Percentiles rank a stretch among this genome's conserved stretches.
Evolutionary conservation across 2,888 invertebrate genomes (phyloP).

Genomic region (Calameuta filiformis): DNA sequence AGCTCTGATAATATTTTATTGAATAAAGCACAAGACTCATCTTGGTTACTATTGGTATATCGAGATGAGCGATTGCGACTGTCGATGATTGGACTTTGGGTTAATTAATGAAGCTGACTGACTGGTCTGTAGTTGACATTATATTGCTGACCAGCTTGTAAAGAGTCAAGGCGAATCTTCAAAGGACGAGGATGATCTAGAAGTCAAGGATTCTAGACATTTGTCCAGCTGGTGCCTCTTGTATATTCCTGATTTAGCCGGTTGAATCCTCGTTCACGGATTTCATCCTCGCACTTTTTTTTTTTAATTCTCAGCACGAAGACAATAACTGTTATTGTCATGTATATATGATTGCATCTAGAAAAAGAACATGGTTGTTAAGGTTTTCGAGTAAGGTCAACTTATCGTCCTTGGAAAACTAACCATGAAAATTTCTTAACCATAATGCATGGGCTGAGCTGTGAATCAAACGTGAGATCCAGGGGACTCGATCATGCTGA

Average conservation of each 20-base stretch:
- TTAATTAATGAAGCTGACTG: neutral
- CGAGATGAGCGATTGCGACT: neutral
- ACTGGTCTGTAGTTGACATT: neutral
- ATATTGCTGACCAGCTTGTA: neutral
- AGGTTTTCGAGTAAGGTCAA: neutral
- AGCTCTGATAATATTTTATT: neutral
- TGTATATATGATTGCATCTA: neutral
- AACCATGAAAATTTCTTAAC: neutral
- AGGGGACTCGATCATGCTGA: neutral
- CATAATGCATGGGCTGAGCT: neutral
- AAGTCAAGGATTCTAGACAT: neutral
- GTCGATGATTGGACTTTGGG: neutral
- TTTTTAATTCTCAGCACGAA: neutral
- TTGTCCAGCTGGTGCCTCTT: neutral
- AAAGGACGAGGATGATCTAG: neutral
- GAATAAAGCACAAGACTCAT: no score
- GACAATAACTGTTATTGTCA: neutral
- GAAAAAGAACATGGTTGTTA: neutral
- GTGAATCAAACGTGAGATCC: neutral
- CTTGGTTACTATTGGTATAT: neutral
- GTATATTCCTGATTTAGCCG: neutral
- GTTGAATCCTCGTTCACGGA: neutral
- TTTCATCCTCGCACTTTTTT: neutral
- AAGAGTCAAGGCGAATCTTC: neutral
- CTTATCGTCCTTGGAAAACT: neutral